Base-by-base conservation (phyloP, 2,797 vertebrate species). In the Gadopsis marmoratus region DNA sequence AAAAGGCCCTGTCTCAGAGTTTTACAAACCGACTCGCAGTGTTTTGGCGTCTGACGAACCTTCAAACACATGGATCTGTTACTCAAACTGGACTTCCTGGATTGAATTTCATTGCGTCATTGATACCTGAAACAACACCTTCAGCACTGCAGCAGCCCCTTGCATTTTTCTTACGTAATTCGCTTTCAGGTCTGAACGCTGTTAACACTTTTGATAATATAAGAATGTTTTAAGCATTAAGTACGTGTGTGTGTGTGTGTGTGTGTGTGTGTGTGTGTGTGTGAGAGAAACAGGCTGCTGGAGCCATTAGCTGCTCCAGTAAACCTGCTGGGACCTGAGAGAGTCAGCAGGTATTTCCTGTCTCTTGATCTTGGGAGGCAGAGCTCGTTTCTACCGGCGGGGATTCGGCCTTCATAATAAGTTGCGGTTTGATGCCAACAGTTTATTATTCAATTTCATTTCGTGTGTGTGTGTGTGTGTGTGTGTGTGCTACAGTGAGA, bases 331-430 rank as follows among this genome's bases (percentile, higher is more conserved):
- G 88, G 90, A 89, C 85, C 86, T 67, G 83, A 81, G 87, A 71
- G 81, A 71, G 85, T 45, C 66, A 78, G 89, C 93, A 93, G 93
- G 92, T 94, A 94, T 94, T 95, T 95, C 94, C 94, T 94, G 94
- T 58, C 89, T 93, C 93, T 95, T 95, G 94, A 95, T 94, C 89
- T 95, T 35, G 62, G 81, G 83, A 86, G 91, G 91, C 86, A 78
- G 67, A 86, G 86, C 89, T 89, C 75, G 19, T 93, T 94, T 92
- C 67, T 88, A 91, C 90, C 60, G 62, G 87, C 73, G 91, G 94
- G 91, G 91, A 88, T 92, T 90, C 80, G 60, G 81, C 77, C 86
- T 86, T 91, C 80, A 89, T 89, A 92, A 93, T 90, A 91, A 93
- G 84, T 86, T 82, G 85, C 12, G 82, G 90, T 92, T 92, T 89